These are phyloP conservation scores for Vannuccia rotundouncinata DNA, from an alignment of 2,888 invertebrate genomes.

Conservation along the genomic window DNA sequence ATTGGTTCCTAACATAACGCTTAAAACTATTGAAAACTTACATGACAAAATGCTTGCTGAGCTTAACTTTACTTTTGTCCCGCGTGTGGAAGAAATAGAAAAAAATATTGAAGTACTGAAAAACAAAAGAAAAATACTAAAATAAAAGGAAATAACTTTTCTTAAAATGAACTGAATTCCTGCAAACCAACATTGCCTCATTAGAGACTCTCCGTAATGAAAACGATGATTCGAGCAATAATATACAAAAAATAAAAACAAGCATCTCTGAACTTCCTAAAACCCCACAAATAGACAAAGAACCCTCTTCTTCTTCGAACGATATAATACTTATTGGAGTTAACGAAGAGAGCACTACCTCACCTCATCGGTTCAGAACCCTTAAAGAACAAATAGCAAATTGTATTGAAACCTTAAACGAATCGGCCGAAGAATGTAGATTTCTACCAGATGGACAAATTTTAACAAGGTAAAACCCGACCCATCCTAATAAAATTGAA, in stretches of 20 bases:
- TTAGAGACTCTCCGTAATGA: background rate
- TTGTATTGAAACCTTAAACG: background rate
- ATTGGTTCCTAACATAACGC: background rate
- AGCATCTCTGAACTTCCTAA: background rate
- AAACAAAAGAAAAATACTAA: background rate
- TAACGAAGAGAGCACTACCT: background rate
- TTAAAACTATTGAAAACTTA: background rate
- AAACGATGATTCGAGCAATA: background rate
- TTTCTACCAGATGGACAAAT: background rate
- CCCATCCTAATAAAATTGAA: background rate
- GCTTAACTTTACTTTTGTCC: background rate
- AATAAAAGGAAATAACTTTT: background rate
- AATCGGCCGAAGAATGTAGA: background rate
- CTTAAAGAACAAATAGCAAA: background rate
- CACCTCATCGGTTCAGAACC: background rate
- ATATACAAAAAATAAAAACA: background rate
- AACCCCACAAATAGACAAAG: background rate
- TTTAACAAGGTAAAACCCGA: background rate
- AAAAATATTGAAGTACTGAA: background rate
- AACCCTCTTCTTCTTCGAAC: background rate
- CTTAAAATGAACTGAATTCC: background rate
- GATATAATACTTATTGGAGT: background rate
- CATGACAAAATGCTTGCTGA: background rate
- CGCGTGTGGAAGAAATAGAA: background rate
- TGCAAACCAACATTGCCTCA: background rate